A percentile compares a stretch with the other conserved stretches of the same genome.
Conservation (phyloP, 2,797 vertebrate genomes). For the Sebastes hubbsi region DNA sequence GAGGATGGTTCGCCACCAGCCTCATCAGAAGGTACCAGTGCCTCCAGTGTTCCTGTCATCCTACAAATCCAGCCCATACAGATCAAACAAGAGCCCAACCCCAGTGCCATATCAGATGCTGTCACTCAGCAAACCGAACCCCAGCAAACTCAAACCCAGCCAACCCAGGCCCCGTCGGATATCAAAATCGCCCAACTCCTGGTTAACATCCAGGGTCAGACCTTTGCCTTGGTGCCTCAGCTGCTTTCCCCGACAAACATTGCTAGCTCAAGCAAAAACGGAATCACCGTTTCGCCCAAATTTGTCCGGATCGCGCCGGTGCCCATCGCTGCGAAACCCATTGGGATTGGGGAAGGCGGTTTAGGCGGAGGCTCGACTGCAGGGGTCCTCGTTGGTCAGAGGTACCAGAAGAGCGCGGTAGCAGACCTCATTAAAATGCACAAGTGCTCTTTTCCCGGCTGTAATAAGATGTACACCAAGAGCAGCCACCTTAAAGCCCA, state of each 20-base stretch:
- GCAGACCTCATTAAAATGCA: constrained; percentile 99
- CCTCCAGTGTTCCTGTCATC: constrained; percentile 84
- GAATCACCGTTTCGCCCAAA: constrained; percentile 86
- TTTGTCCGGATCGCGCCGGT: constrained; percentile 97
- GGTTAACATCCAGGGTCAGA: constrained; percentile 98
- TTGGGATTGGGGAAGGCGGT: constrained; percentile 84
- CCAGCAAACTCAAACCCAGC: constrained; percentile 52
- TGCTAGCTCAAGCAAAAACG: constrained; percentile 63
- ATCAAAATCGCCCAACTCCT: constrained; percentile 97
- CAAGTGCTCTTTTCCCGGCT: constrained; percentile 96
- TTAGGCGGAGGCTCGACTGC: constrained; percentile 72
- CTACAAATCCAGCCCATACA: constrained; percentile 94
- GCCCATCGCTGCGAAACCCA: constrained; percentile 96
- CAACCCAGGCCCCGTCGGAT: constrained; percentile 77
- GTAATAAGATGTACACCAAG: constrained; percentile 99
- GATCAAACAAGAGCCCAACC: constrained; percentile 87
- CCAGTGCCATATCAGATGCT: constrained; percentile 71
- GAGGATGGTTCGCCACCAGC: constrained; percentile 56
- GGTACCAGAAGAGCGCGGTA: constrained; percentile 93
- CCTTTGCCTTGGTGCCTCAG: constrained; percentile 96
- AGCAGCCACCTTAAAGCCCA: constrained; percentile 99
- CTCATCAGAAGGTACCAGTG: constrained; percentile 43
- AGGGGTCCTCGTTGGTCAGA: constrained; percentile 88
- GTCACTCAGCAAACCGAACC: constrained; percentile 50
- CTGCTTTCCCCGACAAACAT: constrained; percentile 85